These are phyloP conservation scores for Heliocidaris erythrogramma DNA, from an alignment of 35 echinoderm and acorn worm genomes.

Conservation along the genomic window DNA sequence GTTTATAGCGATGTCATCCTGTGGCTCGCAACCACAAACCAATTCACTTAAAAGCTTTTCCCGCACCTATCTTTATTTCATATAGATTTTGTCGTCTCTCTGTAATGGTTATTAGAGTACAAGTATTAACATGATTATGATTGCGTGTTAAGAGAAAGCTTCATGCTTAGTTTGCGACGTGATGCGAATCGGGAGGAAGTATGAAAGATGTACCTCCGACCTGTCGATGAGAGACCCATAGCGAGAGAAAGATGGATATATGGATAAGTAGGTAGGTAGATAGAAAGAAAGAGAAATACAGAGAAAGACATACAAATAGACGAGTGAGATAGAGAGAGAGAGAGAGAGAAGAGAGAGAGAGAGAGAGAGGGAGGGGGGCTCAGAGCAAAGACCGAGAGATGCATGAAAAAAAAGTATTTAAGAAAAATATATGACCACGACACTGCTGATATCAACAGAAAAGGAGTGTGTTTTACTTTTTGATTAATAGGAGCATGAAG, in stretches of 20 bases:
- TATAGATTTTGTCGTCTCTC: not conserved
- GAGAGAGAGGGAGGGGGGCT: too few relatives aligned
- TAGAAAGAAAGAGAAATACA: not conserved
- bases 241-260: too few relatives aligned
- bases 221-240: too few relatives aligned
- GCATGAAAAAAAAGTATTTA: too few relatives aligned
- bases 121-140: not conserved
- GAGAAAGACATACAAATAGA: not conserved
- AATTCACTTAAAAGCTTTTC: conserved; percentile 18
- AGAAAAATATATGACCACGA: too few relatives aligned
- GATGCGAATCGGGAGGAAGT: not conserved
- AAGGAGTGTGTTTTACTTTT: too few relatives aligned
- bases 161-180: conserved; percentile 9
- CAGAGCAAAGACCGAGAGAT: too few relatives aligned
- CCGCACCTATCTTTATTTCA: not conserved
- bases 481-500: too few relatives aligned
- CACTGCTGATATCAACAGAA: too few relatives aligned
- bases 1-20: not conserved
- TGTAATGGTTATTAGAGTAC: not conserved
- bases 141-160: not conserved
- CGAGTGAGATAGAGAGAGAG: not conserved
- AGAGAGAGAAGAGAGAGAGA: too few relatives aligned
- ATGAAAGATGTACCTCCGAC: not conserved
- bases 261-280: not conserved
- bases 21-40: not conserved